A percentile compares a stretch with the other conserved stretches of the same genome.
These are phyloP conservation scores for Ivindomyrus marchei DNA, from an alignment of 2,113 vertebrate genomes.

Conservation along the genomic window DNA sequence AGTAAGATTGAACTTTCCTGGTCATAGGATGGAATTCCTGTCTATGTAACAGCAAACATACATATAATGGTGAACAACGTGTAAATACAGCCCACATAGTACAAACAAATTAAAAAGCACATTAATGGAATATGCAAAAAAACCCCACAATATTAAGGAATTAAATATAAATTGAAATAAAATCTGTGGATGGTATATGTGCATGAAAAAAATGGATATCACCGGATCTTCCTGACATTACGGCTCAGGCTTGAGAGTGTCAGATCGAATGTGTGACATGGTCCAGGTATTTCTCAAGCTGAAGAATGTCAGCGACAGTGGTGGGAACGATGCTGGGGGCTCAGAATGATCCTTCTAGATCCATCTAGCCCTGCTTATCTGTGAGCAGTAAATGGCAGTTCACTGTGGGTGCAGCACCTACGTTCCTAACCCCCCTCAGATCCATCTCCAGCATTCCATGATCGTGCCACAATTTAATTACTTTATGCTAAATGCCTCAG, in stretches of 20 bases:
- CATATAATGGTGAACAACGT: neutral
- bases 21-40: neutral
- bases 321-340: neutral
- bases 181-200: neutral
- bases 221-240: neutral
- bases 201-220: neutral
- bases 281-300: neutral
- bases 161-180: neutral
- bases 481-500: neutral
- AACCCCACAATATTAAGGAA: neutral
- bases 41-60: neutral
- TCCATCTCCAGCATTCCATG: neutral
- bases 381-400: neutral
- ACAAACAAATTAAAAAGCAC: neutral
- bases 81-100: neutral
- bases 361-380: neutral
- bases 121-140: neutral
- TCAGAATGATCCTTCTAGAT: neutral
- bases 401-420: neutral
- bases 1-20: neutral
- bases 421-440: neutral
- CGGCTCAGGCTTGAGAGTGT: neutral
- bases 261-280: neutral
- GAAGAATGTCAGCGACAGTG: neutral
- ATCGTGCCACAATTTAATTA: neutral